Conservation (phyloP, 2,113 vertebrate genomes). For the Nycticebus coucang region DNA sequence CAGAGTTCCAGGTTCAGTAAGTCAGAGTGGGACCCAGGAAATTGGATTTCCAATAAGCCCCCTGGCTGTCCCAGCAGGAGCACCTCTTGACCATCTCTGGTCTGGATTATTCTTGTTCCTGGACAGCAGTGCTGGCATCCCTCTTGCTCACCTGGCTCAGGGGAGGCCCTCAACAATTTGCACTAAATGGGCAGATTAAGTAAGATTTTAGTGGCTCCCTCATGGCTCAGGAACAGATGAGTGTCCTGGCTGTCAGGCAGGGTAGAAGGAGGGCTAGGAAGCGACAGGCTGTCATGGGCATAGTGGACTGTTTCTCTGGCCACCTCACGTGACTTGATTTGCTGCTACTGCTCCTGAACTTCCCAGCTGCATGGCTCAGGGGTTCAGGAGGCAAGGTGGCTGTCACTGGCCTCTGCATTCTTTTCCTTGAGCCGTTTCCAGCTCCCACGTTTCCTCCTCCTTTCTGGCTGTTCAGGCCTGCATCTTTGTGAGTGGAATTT, state of each 20-base stretch:
- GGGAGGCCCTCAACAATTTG: background rate
- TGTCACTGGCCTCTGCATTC: background rate
- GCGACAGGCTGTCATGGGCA: background rate
- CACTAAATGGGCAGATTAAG: background rate
- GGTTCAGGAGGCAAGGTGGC: background rate
- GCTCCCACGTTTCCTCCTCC: background rate
- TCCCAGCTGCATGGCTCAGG: too few species aligned
- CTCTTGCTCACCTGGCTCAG: background rate
- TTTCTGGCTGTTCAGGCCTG: background rate
- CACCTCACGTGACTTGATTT: background rate
- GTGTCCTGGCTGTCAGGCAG: background rate
- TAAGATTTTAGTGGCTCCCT: background rate
- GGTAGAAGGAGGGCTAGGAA: background rate
- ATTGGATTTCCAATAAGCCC: background rate
- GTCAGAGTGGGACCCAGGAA: background rate
- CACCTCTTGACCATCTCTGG: background rate
- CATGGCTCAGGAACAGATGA: background rate
- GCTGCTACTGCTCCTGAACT: background rate
- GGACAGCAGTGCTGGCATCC: background rate
- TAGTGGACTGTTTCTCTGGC: background rate
- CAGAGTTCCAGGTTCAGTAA: background rate
- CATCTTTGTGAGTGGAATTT: background rate
- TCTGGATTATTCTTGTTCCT: fast-evolving
- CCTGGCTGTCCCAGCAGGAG: background rate
- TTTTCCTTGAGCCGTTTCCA: background rate